Percentiles rank a stretch among this genome's conserved stretches.
phyloP scores from a whole-genome alignment of 2,797 vertebrate genomes.

The Megaceryle alcyon region DNA sequence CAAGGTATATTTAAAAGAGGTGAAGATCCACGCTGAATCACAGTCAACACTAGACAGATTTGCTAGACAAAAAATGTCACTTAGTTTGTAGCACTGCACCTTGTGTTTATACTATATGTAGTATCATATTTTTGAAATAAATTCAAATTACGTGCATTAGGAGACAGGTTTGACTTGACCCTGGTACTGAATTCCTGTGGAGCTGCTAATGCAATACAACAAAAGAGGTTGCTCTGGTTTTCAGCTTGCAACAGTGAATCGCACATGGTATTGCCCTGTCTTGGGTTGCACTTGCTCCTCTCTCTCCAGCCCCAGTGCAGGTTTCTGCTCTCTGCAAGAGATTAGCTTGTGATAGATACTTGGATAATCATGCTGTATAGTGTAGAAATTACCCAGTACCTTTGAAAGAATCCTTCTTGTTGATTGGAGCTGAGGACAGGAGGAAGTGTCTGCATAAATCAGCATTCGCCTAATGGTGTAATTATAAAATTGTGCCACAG shows the following conservation, averaged over 20 bases:
- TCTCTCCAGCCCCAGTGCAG: background rate
- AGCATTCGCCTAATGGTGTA: background rate
- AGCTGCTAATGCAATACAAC: background rate
- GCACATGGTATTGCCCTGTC: background rate
- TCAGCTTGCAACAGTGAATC: background rate
- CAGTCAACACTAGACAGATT: background rate
- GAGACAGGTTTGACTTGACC: background rate
- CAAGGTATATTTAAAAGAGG: background rate
- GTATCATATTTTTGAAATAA: background rate
- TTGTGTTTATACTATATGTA: background rate
- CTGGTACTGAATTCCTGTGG: background rate
- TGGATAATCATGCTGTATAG: background rate
- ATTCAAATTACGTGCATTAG: background rate
- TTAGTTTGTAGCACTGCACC: background rate
- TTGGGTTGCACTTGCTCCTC: background rate
- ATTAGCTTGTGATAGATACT: background rate
- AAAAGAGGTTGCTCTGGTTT: background rate
- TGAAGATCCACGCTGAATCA: background rate
- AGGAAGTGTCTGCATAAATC: background rate
- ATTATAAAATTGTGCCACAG: background rate
- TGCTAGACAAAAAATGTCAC: background rate
- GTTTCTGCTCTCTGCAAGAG: background rate
- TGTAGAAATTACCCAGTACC: background rate
- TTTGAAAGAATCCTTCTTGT: background rate
- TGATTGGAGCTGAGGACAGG: background rate